Evolutionary conservation across 2,113 vertebrate species (phyloP).

Genomic region (Ranitomeya imitator): DNA sequence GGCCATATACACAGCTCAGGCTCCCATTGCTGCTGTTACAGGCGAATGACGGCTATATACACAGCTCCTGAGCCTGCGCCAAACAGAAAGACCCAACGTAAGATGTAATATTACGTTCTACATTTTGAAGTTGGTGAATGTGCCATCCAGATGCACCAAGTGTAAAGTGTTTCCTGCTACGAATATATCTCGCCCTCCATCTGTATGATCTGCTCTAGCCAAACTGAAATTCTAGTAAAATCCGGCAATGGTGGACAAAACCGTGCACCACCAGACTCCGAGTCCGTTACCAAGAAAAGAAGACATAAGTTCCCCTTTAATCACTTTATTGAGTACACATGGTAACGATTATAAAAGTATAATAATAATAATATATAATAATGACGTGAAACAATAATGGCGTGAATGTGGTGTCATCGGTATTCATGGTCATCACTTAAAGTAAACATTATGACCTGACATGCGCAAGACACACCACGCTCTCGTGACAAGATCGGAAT

Average conservation of each 20-base stretch:
- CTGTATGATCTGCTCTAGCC: not conserved
- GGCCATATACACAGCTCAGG: too few species aligned
- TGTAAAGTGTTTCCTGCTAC: too few species aligned
- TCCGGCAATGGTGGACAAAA: not conserved
- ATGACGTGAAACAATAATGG: constrained; percentile 5
- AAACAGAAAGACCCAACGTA: too few species aligned
- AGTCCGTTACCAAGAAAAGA: constrained; percentile 9
- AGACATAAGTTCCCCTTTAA: not conserved
- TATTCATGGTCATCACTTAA: not conserved
- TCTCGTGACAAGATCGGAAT: not conserved
- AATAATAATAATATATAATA: constrained; percentile 17
- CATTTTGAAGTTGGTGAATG: too few species aligned
- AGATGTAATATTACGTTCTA: too few species aligned
- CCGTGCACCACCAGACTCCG: not conserved
- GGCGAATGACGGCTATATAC: too few species aligned
- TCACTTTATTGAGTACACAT: constrained; percentile 30
- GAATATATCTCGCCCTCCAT: not conserved
- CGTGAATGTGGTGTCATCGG: not conserved
- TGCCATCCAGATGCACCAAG: too few species aligned
- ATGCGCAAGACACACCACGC: not conserved
- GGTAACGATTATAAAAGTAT: not conserved
- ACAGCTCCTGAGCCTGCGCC: too few species aligned
- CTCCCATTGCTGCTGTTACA: too few species aligned
- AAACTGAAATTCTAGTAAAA: too few species aligned
- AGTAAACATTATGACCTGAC: constrained; percentile 11